phyloP scores from a whole-genome alignment of 2,113 vertebrate genomes.

The Upupa epops region DNA sequence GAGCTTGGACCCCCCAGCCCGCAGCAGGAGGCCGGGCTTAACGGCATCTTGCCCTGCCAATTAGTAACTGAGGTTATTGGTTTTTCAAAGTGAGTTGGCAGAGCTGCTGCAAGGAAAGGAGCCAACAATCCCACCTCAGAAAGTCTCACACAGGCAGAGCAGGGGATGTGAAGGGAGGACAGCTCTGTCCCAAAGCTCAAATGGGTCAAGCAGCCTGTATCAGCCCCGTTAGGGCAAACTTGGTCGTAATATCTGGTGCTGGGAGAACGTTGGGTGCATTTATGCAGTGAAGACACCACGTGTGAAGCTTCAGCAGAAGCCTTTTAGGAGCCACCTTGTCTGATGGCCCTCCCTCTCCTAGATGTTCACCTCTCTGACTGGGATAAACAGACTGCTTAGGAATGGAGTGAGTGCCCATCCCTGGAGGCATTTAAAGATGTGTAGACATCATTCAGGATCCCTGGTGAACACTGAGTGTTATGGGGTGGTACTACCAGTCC shows the following conservation, averaged over 20 bases:
- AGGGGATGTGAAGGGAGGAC: not conserved
- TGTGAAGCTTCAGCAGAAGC: not conserved
- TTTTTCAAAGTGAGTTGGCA: not conserved
- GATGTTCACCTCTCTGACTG: too few relatives aligned
- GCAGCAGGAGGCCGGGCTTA: not conserved
- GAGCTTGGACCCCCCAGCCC: not conserved
- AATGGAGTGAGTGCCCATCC: too few relatives aligned
- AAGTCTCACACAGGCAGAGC: not conserved
- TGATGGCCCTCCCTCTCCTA: too few relatives aligned
- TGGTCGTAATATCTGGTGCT: not conserved
- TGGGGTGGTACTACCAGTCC: not conserved
- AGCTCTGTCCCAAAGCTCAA: not conserved
- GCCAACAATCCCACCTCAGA: not conserved
- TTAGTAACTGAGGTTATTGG: not conserved
- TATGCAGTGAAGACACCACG: rapidly evolving
- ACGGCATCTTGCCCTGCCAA: rapidly evolving
- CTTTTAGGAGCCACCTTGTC: too few relatives aligned
- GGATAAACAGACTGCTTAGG: too few relatives aligned
- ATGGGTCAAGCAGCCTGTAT: not conserved
- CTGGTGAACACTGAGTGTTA: not conserved
- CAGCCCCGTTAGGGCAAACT: too few relatives aligned
- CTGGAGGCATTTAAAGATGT: too few relatives aligned
- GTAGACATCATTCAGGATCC: too few relatives aligned
- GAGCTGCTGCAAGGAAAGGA: not conserved
- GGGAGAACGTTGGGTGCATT: not conserved